Base-by-base conservation (phyloP, 2,797 vertebrate species). In the Helicolenus hilgendorfi region DNA sequence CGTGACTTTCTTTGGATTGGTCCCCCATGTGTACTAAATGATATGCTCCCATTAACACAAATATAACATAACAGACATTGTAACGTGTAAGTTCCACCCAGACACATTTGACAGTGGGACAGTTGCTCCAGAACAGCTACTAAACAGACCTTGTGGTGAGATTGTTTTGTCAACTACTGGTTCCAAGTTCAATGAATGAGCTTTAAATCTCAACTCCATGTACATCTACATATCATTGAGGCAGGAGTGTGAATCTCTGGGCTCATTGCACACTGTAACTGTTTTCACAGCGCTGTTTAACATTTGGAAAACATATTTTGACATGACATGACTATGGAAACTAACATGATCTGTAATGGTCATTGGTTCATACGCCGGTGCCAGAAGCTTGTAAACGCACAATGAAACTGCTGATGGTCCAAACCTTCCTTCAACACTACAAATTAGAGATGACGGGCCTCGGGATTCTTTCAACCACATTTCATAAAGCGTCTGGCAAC, bases 301-400 rank as follows among this genome's bases (percentile, higher is more conserved):
- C 49, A 72, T 78, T 81, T 84, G 78, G 31, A 86, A 81, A 5
- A 26, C 20, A 49, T 29, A 38, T 67, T 69, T 70, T 68, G 56
- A 77, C 70, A 58, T 72, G 80, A 77, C 59, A 83, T 11, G 55
- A 79, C 35, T 35, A 49, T 72, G 81, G 86, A 83, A 88, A 86
- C 75, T 35, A 67, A 58, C 36, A 26, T 27, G 67, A 79, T 77
- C 63, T 36, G 53, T 71, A 38, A 59, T 77, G 79, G 81, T 59
- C 75, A 58, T 18, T 72, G 35, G 56, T 56, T 55, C 27, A 22
- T 6, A 18, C 8, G n/a, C 14, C 33, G 15, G 26, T 31, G 64
- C 70, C 85, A 78, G 72, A 55, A 68, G 24, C 68, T 75, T 73
- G 29, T 74, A 68, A 80, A 85, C 4, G 5, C 64, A 78, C 72